Base-by-base conservation (phyloP, 2,113 vertebrate species). In the Hymenochirus boettgeri region DNA sequence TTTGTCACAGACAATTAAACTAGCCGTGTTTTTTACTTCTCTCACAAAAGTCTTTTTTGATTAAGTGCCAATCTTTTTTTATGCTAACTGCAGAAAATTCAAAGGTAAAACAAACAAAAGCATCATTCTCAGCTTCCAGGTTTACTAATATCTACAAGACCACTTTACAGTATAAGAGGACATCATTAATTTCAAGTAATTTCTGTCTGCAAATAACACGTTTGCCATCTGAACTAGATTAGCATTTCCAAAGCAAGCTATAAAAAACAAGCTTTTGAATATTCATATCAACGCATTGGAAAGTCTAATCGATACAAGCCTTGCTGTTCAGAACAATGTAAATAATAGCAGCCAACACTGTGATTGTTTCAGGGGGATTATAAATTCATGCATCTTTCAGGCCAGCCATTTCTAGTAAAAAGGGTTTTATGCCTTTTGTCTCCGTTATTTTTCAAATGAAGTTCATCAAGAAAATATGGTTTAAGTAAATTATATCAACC, bases 101-200 rank as follows among this genome's bases (percentile, higher is more conserved):
- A 22, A 52, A 51, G 10, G 31, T 22, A 21, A 39, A 56, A 33
- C 19, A 39, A 24, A 48, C 5, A 55, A n/a, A 57, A 17, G 4
- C 25, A n/a, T 59, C 42, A 21, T 42, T n/a, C n/a, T 2, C 18
- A 33, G 12, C 29, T 12, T 22, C 19, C n/a, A 42, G 26, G 11
- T 58, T 57, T 56, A 35, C 47, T 57, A 25, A 27, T 35, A 12
- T 35, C n/a, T 35, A 9, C 31, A 26, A 42, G 46, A 45, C 50
- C 66, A 70, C 57, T 62, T 46, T 58, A 52, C 26, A 33, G 57
- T 23, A 24, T 46, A 77, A 31, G 64, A 76, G 70, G 17, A 65
- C n/a, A 46, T 51, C 52, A 75, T 79, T 78, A 74, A 74, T 74
- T 75, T 74, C 24, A 35, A 65, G 39, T 17, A 10, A 23, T 67